These are phyloP conservation scores for Onychomys arenicola DNA, from an alignment of 2,797 vertebrate species.

Conservation along the genomic window DNA sequence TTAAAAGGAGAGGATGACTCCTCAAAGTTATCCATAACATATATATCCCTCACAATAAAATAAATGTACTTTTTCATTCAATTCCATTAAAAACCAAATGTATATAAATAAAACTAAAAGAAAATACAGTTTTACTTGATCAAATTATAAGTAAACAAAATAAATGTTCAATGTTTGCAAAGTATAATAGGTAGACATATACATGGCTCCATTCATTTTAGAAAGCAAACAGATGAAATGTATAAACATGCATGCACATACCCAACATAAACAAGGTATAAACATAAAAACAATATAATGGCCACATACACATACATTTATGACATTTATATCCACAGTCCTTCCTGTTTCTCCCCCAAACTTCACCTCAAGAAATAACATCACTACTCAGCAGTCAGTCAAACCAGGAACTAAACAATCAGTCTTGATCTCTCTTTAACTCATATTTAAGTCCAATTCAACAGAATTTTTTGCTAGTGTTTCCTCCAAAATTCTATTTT, in stretches of 20 bases:
- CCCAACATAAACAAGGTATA: not conserved
- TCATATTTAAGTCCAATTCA: not conserved
- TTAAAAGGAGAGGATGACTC: not conserved
- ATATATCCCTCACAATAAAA: not conserved
- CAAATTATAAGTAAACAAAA: conserved; percentile 50
- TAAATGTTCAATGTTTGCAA: not conserved
- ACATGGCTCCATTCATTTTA: not conserved
- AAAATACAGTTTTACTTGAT: not conserved
- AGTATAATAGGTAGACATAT: not conserved
- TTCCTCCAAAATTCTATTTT: conserved; percentile 8
- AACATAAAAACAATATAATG: not conserved
- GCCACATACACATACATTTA: not conserved
- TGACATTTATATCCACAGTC: not conserved
- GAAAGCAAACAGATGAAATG: conserved; percentile 24
- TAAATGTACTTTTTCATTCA: not conserved
- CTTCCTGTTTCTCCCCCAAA: not conserved
- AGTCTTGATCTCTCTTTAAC: conserved; percentile 21
- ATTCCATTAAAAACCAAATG: not conserved
- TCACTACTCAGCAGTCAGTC: not conserved
- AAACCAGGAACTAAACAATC: conserved; percentile 22
- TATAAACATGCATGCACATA: not conserved
- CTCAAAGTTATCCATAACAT: not conserved
- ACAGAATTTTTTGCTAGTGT: not conserved
- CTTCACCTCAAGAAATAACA: conserved; percentile 3
- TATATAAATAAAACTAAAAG: not conserved